A percentile compares a stretch with the other conserved stretches of the same genome.
Evolutionary conservation across 2,113 vertebrate species (phyloP).

Genomic region (Psammodynastes pulverulentus): DNA sequence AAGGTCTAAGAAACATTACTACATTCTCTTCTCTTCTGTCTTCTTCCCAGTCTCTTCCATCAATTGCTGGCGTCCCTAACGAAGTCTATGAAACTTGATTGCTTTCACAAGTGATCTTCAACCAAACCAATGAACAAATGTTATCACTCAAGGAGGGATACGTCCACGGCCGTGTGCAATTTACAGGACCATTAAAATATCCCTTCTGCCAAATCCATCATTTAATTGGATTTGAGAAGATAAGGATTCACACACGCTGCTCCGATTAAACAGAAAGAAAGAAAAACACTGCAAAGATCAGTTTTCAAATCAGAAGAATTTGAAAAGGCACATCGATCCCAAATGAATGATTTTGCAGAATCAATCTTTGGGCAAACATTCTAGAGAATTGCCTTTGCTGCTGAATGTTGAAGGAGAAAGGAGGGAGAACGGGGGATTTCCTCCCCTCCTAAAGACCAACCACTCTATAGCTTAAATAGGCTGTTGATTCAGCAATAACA

Average conservation of each 20-base stretch:
- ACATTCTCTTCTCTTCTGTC: not conserved
- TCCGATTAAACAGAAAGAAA: not conserved
- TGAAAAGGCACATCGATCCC: not conserved
- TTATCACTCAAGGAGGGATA: no score
- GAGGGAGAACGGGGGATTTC: not conserved
- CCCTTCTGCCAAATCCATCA: not conserved
- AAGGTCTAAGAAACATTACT: no score
- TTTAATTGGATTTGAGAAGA: not conserved
- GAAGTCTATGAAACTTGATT: not conserved
- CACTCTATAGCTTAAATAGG: not conserved
- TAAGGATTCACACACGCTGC: not conserved
- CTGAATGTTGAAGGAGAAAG: no score
- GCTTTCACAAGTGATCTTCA: not conserved
- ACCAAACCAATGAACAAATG: no score
- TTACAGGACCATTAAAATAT: not conserved
- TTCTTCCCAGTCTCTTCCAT: not conserved
- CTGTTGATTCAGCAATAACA: not conserved
- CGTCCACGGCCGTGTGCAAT: not conserved
- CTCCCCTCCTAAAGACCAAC: not conserved
- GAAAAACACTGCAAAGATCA: slow-evolving; percentile 27
- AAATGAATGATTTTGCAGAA: not conserved
- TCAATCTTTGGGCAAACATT: not conserved
- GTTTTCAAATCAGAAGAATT: slow-evolving; percentile 10
- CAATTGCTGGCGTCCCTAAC: not conserved
- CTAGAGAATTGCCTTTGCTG: not conserved